Base-by-base conservation (phyloP, 2,113 vertebrate species). In the Meles meles region DNA sequence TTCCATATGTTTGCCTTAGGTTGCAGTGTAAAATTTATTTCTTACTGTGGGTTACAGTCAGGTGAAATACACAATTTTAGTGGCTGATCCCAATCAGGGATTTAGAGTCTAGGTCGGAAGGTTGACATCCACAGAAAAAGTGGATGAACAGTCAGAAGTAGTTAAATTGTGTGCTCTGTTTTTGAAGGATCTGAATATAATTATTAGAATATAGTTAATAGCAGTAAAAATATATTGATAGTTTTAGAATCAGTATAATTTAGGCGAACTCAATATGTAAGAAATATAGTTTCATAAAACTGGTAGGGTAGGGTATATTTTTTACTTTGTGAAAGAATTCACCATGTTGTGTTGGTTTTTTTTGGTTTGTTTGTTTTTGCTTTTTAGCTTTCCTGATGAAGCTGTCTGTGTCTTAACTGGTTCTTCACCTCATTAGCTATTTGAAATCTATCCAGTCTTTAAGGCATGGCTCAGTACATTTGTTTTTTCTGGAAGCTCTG, bases 351-450 rank as follows among this genome's bases (percentile, higher is more conserved):
- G 23, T 65, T 69, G 49, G 49, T 17, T 52, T 5, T 49, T 52
- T 10, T 63, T 69, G 12, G 57, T 59, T 63, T 63, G 61, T 67
- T 67, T n/a, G 34, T 67, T 31, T 63, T 39, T 25, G 47, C 74
- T 88, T 94, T 80, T 71, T 7, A 91, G 63, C 44, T 92, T 93
- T 81, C 31, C 42, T 61, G 3, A 27, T 92, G 77, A 23, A 71
- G 14, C 96, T 88, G 6, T 94, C 27, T 93, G 10, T 96, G 42
- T 94, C 65, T 92, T 95, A n/a, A 93, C n/a, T 85, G 15, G n/a
- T 76, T 94, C 69, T 29, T 21, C 6, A 42, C 44, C 5, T 92
- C 71, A 59, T 55, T 87, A 87, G 42, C 59, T 96, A 7, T 82
- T 71, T 34, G 61, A 84, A 95, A 61, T 82, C 47, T 79, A 37